Evolutionary conservation across 2,113 vertebrate genomes (phyloP), one percentile per base, ranked within the genome.

Genomic region (Gymnorhina tibicen): DNA sequence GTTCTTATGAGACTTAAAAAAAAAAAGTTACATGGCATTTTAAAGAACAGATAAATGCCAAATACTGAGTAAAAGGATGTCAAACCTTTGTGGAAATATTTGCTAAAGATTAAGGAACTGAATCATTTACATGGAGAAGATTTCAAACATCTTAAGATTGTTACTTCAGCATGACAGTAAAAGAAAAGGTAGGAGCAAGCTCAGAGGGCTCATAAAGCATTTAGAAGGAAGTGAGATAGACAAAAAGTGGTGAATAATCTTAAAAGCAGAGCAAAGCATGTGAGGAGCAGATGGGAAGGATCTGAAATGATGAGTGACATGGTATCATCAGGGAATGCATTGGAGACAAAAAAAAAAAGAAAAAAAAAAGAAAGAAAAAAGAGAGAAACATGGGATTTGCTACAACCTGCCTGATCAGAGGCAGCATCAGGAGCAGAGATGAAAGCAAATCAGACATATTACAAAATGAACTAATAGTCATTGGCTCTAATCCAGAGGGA

Each of bases 31-130:
- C 42, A 19, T 41, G 37, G 52, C 64, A 92, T 85, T 91, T 92
- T 56, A 72, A 92, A 89, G 81, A 87, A 64, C 28, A 95, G 76
- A 92, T 92, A 96, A 95, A 95, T 82, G 30, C 56, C 70, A 92
- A 73, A 87, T 56, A 87, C 22, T 9, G 35, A 72, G 52, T 47
- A 87, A 75, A 92, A 70, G 33, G 42, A 85, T 83, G 82, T 74
- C 63, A 84, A 91, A 86, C 68, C n/a, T 86, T 84, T 86, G 73
- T 78, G 66, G 76, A 93, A 95, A 82, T 78, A 92, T 82, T 95
- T 97, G 80, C 83, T 89, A 11, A 88, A 87, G 59, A 68, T 93
- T 39, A 27, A 82, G 52, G 60, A 37, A 77, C 28, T 56, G 68
- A 92, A 83, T 58, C 44, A 56, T 73, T 87, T 81, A 89, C 62